Conservation (phyloP, 2,888 invertebrate species). For the Cephalotes varians region DNA sequence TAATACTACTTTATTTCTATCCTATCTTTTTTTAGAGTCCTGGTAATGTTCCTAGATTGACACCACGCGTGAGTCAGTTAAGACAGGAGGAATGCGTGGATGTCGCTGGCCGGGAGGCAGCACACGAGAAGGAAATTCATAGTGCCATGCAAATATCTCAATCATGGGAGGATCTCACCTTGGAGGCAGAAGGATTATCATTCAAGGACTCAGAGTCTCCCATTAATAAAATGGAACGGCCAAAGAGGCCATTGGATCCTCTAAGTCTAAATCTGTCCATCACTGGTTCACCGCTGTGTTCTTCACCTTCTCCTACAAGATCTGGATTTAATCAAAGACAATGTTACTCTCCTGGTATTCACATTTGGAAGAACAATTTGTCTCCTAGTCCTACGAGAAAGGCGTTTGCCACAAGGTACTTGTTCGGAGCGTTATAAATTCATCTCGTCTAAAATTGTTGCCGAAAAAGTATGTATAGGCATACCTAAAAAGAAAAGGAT, state of each 20-base stretch:
- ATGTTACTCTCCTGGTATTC: constrained; percentile 88
- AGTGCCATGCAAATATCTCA: constrained; percentile 97
- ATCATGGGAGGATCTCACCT: constrained; percentile 96
- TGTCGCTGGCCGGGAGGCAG: constrained; percentile 93
- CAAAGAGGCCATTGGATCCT: constrained; percentile 84
- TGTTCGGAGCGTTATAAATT: background rate
- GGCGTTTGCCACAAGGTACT: constrained; percentile 90
- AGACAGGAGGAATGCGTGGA: constrained; percentile 96
- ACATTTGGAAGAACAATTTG: constrained; percentile 87
- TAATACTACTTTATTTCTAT: background rate
- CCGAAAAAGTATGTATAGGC: background rate
- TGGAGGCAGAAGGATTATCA: constrained; percentile 88
- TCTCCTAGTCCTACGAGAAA: constrained; percentile 95
- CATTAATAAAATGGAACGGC: constrained; percentile 78
- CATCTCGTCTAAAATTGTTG: background rate
- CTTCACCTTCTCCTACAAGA: constrained; percentile 89
- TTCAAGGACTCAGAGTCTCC: constrained; percentile 84
- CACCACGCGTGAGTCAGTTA: constrained; percentile 95
- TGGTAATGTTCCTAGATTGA: constrained; percentile 88
- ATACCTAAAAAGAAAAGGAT: background rate
- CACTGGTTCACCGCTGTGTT: constrained; percentile 87
- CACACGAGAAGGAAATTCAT: constrained; percentile 96
- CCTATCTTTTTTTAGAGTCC: constrained; percentile 85
- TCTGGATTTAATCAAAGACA: constrained; percentile 86
- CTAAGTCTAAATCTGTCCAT: constrained; percentile 85